Percentiles rank a stretch among this genome's conserved stretches.
Conservation (phyloP, 2,113 vertebrate species). For the Rhynchopsitta pachyrhyncha region DNA sequence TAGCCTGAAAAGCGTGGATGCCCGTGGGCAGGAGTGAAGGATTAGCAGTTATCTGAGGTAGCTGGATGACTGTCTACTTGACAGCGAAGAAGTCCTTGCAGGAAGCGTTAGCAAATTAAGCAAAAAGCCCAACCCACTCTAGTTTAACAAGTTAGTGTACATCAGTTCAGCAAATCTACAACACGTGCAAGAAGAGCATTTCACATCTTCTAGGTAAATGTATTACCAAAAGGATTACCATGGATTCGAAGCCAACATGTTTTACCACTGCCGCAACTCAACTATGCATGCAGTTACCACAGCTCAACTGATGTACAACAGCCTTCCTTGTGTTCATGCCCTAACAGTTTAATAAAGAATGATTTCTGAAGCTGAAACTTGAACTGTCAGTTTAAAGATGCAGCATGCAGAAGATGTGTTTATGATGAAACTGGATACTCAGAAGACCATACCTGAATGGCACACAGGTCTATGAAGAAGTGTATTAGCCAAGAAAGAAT, state of each 20-base stretch:
- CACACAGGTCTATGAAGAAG: neutral
- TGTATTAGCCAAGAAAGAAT: neutral
- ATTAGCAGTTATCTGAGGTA: neutral
- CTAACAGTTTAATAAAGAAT: neutral
- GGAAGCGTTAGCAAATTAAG: neutral
- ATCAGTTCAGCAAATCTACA: neutral
- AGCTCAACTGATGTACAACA: neutral
- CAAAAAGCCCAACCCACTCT: neutral
- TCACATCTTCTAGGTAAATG: neutral
- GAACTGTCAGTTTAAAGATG: neutral
- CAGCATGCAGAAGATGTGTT: neutral
- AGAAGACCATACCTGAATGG: neutral
- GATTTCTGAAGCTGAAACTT: neutral
- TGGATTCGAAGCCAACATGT: neutral
- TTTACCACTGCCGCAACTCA: neutral
- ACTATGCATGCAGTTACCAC: neutral
- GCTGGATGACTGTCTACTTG: neutral
- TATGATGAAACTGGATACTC: neutral
- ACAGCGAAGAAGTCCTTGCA: neutral
- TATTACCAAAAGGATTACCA: neutral
- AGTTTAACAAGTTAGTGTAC: neutral
- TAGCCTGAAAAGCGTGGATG: neutral
- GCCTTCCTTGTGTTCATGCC: neutral
- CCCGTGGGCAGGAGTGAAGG: neutral
- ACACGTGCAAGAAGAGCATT: neutral